Base-by-base conservation (phyloP, 2,797 vertebrate genomes). In the Gobio occitaniae region DNA sequence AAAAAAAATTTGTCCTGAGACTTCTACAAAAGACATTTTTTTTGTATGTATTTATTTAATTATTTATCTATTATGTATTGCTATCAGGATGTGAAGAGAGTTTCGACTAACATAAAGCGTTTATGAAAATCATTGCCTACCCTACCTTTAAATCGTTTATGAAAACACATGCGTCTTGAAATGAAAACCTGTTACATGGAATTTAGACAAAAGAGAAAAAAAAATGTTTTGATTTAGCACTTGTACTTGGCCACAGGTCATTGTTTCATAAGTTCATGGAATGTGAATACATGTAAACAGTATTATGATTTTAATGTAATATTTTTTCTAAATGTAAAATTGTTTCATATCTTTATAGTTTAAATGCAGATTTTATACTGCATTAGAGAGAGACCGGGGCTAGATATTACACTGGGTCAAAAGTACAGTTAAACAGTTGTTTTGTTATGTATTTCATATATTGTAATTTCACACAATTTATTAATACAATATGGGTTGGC, bases 241-340 rank as follows among this genome's bases (percentile, higher is more conserved):
- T 83, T 75, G 38, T 44, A 61, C 32, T 47, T 82, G 29, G 81
- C 59, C 61, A 52, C 29, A 61, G 25, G 38, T 32, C 25, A 47
- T 36, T 74, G 54, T 48, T 48, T 74, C 7, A 74, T 19, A 36
- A 63, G 21, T 59, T 44, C 50, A 56, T 54, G 29, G 11, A 68
- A 81, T 76, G 29, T 25, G 5, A 75, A 63, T 75, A 75, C 44
- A 75, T 66, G 71, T 66, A 83, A 83, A 76, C 59, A 52, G 21
- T 29, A 52, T 65, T 38, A 21, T 48, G 66, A 75, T 48, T 38
- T 50, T 2, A 63, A 11, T 32, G 25, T n/a, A 38, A 36, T n/a
- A 63, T 61, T 16, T 61, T 29, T 21, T 61, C 19, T 50, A 16
- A 17, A 54, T 76, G 19, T 56, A 29, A 29, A 63, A 63, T 56